phyloP scores from a whole-genome alignment of 2,797 vertebrate species.

The Poeciliopsis infans region DNA sequence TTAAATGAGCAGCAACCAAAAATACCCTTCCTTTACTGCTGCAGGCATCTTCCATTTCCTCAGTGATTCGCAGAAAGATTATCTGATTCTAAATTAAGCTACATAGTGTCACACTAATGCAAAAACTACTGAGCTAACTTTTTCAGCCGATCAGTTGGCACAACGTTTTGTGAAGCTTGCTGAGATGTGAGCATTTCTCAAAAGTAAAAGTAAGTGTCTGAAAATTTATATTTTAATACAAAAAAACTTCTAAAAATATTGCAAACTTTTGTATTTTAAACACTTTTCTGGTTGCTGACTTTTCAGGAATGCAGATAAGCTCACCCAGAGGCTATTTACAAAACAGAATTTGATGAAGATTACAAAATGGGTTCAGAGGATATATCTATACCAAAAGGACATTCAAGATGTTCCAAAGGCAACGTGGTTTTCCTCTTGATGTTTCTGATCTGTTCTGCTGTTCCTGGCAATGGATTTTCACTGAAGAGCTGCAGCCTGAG shows the following conservation, averaged over 20 bases:
- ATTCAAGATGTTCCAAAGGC: background rate
- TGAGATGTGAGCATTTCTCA: background rate
- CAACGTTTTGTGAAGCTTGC: background rate
- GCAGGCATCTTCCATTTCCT: background rate
- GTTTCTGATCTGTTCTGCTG: background rate
- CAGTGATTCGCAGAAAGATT: background rate
- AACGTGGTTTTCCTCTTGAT: constrained; percentile 26
- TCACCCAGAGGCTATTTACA: background rate
- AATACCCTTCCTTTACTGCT: background rate
- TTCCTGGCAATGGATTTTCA: constrained; percentile 49
- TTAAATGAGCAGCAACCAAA: background rate
- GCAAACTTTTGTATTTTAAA: background rate
- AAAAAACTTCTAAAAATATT: background rate
- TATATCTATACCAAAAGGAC: background rate
- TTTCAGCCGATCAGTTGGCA: background rate
- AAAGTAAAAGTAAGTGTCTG: constrained; percentile 30
- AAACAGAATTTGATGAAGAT: background rate
- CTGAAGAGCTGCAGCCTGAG: constrained; percentile 64
- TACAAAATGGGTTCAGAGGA: constrained; percentile 28
- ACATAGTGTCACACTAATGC: background rate
- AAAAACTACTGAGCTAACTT: background rate
- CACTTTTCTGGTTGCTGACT: background rate
- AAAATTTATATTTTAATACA: background rate
- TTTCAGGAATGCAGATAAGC: background rate
- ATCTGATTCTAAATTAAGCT: background rate